These are phyloP conservation scores for Galeopterus variegatus DNA, from an alignment of 2,113 vertebrate genomes.

Conservation along the genomic window DNA sequence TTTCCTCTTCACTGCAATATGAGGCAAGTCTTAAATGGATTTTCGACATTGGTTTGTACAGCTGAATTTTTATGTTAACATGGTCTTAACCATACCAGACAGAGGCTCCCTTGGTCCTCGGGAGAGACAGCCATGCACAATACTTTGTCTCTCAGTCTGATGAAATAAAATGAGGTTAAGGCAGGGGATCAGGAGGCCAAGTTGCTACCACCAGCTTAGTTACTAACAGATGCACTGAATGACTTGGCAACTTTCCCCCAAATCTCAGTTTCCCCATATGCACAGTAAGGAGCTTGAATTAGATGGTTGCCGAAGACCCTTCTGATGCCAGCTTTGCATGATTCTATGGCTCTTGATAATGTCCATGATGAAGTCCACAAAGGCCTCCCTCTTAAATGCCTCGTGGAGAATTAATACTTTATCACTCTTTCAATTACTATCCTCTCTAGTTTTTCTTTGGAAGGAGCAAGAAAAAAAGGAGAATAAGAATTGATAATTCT, in stretches of 20 bases:
- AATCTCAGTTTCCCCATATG: not conserved
- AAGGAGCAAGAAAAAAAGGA: not conserved
- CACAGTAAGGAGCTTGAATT: not conserved
- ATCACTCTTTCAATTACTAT: not conserved
- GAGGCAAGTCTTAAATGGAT: not conserved
- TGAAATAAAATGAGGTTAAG: not conserved
- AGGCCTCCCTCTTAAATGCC: not conserved
- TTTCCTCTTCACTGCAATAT: conserved; percentile 27
- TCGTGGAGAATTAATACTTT: not conserved
- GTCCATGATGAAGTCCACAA: not conserved
- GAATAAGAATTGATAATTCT: not conserved
- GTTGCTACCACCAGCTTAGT: not conserved
- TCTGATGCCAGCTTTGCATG: not conserved
- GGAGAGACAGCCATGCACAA: not conserved
- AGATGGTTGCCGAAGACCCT: not conserved
- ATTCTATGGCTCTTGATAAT: not conserved
- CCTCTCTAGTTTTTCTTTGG: conserved; percentile 8
- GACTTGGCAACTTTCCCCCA: not conserved
- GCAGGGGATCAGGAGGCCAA: no score
- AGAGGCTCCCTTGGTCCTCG: not conserved
- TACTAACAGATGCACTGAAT: not conserved
- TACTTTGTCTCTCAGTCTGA: not conserved
- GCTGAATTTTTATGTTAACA: conserved; percentile 46
- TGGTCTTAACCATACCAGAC: not conserved
- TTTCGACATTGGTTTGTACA: not conserved